Evolutionary conservation across 2,113 vertebrate genomes (phyloP).

Genomic region (Athene cunicularia): DNA sequence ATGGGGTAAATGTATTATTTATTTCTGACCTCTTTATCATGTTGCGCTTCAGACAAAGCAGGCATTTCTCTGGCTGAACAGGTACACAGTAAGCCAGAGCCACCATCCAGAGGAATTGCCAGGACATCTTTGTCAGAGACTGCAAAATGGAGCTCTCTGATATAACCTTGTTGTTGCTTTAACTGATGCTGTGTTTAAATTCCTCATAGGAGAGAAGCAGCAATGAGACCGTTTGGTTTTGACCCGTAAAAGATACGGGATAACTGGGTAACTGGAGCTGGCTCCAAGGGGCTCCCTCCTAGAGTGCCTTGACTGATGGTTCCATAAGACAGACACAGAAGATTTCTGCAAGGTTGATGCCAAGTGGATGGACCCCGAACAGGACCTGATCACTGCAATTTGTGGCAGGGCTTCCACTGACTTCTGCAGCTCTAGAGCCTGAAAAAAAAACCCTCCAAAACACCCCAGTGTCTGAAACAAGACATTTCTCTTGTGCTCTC

Average conservation of each 20-base stretch:
- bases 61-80: not conserved
- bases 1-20: not conserved
- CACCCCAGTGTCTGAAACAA: not conserved
- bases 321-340: not conserved
- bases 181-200: not conserved
- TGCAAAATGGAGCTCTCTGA: not conserved
- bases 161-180: not conserved
- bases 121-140: not conserved
- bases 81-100: not conserved
- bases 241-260: not conserved
- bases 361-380: not conserved
- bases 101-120: not conserved
- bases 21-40: not conserved
- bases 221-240: not conserved
- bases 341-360: not conserved
- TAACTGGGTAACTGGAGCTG: not conserved
- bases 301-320: rapidly evolving
- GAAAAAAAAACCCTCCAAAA: not conserved
- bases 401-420: not conserved
- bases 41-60: not conserved
- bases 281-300: not conserved
- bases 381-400: not conserved
- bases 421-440: not conserved
- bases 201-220: not conserved
- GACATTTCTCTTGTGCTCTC: not conserved